Base-by-base conservation (phyloP, 1,140 invertebrate genomes). In the Drusus annulatus region DNA sequence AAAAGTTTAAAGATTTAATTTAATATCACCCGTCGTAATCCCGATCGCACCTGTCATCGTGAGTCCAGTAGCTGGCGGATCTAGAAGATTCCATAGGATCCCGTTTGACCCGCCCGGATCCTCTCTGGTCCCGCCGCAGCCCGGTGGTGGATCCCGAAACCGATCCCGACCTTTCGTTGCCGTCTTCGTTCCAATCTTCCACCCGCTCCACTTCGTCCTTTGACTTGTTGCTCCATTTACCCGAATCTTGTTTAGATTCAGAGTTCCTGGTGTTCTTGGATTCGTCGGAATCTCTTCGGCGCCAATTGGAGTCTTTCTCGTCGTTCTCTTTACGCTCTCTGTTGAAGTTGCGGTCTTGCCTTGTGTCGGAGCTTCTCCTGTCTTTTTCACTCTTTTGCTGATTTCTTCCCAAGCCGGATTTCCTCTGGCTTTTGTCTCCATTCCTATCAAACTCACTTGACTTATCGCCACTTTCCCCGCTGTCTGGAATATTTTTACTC, bases 51-150 rank as follows among this genome's bases (percentile, higher is more conserved):
- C 89, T 76, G 62, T 90, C 88, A 60, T 90, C 89, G 56, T 90
- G 89, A 78, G 89, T 88, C 89, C 89, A 90, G 45, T 90, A 90
- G 68, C 89, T 89, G 8, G 88, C 85, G 69, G 86, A 89, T 62
- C 88, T 84, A 0, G 88, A 88, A 1, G 89, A 88, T 17, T 90
- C 89, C 1, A 86, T 86, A 2, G 88, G 87, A 63, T 89, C 87
- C 65, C 87, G 84, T 31, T 86, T 83, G 88, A 88, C 84, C 89
- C 76, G 19, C 3, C 52, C 69, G 50, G 23, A 31, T 7, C 65
- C 65, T 52, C 21, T 23, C 76, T 58, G 25, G 16, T 69, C 62
- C 21, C 58, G 45, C 23, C 65, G 17, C 3, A 28, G 16, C 16
- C 13, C 75, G 3, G n/a, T 45, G 15, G 31, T 69, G 16, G 69